Base-by-base conservation (phyloP, 2,888 invertebrate species). In the Abrostola triplasia region DNA sequence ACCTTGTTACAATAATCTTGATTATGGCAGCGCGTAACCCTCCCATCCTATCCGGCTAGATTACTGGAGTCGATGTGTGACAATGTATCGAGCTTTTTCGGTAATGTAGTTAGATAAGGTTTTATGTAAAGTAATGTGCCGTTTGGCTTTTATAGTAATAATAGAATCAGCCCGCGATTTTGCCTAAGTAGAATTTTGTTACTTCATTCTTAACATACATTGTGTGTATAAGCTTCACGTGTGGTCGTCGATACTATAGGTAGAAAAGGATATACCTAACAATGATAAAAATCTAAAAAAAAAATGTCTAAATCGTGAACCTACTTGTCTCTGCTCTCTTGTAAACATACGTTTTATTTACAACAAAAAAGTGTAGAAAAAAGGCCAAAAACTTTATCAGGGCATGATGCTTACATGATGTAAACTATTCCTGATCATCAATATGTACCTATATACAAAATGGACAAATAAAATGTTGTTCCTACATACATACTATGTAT, bases 1-100 rank as follows among this genome's bases (percentile, higher is more conserved):
- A 64, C 79, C 81, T 78, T 74, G 71, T 60, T 7, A 50, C 65
- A 64, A 63, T 54, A 67, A 78, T 76, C 79, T 75, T 73, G 77
- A 82, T 80, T 52, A 67, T 56, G 57, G 36, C 40, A 40, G 38
- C 58, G 41, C 68, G 63, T 65, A 64, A 75, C 58, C 64, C 41
- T 59, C 11, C 36, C 51, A 37, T 58, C 42, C 54, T 58, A 40
- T 37, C 38, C n/a, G 41, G 50, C 49, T 59, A 59, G 37, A 71
- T 72, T 67, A 63, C 48, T 36, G 47, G 55, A 40, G n/a, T 24
- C 12, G 11, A n/a, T 51, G n/a, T 36, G 41, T 41, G 40, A 38
- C 36, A 11, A 48, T 36, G 35, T 53, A 64, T 47, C 49, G 44
- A 56, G 41, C 24, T 44, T 49, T 47, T 57, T 58, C 42, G 57